Evolutionary conservation across 1,140 invertebrate species (phyloP).

Genomic region (Drosophila ananassae): DNA sequence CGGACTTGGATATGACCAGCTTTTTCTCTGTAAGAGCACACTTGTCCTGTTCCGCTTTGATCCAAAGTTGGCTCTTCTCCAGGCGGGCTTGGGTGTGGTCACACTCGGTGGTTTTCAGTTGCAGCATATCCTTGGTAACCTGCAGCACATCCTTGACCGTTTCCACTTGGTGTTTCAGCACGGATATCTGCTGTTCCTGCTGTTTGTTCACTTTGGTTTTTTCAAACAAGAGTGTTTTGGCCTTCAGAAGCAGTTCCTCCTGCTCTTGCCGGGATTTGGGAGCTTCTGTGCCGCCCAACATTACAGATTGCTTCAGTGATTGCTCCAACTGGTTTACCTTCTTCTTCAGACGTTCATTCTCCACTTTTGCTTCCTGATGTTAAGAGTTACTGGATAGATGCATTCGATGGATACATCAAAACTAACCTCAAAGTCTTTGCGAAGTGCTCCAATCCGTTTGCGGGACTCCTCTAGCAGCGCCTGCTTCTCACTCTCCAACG

Average conservation of each 20-base stretch:
- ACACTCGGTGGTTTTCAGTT: conserved; percentile 90
- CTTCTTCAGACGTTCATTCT: conserved; percentile 74
- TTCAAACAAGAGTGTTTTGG: conserved; percentile 88
- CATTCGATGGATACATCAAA: background rate
- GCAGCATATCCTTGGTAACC: conserved; percentile 90
- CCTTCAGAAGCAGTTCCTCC: conserved; percentile 86
- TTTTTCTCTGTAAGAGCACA: conserved; percentile 88
- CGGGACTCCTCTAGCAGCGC: conserved; percentile 79
- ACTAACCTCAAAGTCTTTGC: conserved; percentile 84
- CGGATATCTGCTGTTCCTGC: conserved; percentile 90
- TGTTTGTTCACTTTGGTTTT: conserved; percentile 89
- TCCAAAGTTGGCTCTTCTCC: conserved; percentile 88
- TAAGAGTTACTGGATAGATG: background rate
- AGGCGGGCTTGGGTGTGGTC: conserved; percentile 89
- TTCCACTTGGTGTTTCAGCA: conserved; percentile 88
- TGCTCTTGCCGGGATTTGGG: conserved; percentile 84
- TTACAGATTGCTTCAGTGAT: conserved; percentile 74
- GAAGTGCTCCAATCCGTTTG: conserved; percentile 68
- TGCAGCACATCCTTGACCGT: conserved; percentile 91
- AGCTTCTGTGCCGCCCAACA: conserved; percentile 73
- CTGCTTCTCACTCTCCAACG: conserved; percentile 82
- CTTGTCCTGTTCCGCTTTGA: conserved; percentile 88
- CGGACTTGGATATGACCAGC: conserved; percentile 87
- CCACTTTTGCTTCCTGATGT: conserved; percentile 58
- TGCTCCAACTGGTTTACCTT: conserved; percentile 73